Base-by-base conservation (phyloP, 1,140 invertebrate genomes). In the Penaeus vannamei region DNA sequence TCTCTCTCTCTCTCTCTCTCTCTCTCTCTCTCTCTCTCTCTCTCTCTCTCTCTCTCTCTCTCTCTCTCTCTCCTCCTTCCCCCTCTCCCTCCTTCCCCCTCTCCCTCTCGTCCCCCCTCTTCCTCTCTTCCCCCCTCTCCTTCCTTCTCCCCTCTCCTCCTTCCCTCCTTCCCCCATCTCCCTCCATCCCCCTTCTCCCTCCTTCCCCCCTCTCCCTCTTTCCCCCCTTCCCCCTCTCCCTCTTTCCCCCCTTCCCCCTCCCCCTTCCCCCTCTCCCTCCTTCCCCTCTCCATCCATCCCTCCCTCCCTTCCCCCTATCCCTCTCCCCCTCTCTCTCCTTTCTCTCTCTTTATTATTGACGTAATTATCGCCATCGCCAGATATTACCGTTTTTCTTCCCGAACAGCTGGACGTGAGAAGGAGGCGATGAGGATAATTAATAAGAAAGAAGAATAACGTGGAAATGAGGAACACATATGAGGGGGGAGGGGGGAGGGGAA, bases 401-500 rank as follows among this genome's bases (percentile, higher is more conserved):
- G 20, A n/a, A 29, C 76, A 69, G 66, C 29, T 14, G 66, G 66
- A 69, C n/a, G 66, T n/a, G 66, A 69, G 66, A 32, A 7, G 66
- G 29, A 79, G 76, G 17, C 79, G 87, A 89, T 84, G 84, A 82
- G 87, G 82, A 89, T 89, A 89, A 89, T 89, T 89, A 82, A 84
- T 89, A 84, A 77, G 81, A 84, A 62, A 72, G 64, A 60, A 64
- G 82, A 80, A 84, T 79, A 84, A 72, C 32, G 32, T 14, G 66
- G 66, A 32, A 32, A 32, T 19, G 66, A 32, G 66, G 14, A 32
- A 20, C n/a, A 69, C 32, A 20, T 69, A 22, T 69, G 7, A 8
- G 8, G 66, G 66, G 23, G 32, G 69, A 26, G 81, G 64, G 23
- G 81, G 29, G 32, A 32, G 81, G 2, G 81, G 23, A 14, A 60